A percentile compares a stretch with the other conserved stretches of the same genome.
Conservation (phyloP, 1,140 invertebrate species). For the Matsumurasca onukii region DNA sequence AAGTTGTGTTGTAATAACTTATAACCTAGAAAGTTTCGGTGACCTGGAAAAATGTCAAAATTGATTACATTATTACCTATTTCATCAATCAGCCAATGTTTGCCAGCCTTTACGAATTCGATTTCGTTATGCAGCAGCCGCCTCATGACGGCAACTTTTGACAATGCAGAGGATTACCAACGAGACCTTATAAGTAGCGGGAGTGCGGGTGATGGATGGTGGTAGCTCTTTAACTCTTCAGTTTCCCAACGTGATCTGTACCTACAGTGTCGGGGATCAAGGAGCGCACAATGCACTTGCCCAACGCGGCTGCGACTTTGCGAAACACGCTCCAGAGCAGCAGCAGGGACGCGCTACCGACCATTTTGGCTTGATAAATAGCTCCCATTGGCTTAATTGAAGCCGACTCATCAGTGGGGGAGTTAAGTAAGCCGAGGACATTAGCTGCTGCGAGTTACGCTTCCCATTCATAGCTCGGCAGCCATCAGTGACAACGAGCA, state of each 20-base stretch:
- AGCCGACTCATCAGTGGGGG: conserved; percentile 12
- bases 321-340: not conserved
- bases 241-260: not conserved
- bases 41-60: no score
- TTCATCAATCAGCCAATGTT: no score
- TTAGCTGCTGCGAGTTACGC: conserved; percentile 17
- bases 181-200: no score
- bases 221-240: no score
- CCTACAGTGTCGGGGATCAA: not conserved
- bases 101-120: no score
- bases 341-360: not conserved
- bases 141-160: no score
- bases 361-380: conserved; percentile 20
- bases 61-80: no score
- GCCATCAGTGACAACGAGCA: not conserved
- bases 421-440: not conserved
- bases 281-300: not conserved
- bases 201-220: no score
- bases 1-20: no score
- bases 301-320: not conserved
- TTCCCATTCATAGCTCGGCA: not conserved
- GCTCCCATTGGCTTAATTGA: conserved; percentile 19
- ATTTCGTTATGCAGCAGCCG: no score
- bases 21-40: no score
- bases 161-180: no score